Base-by-base conservation (phyloP, 23 tunicate species). In the Phallusia fumigata region DNA sequence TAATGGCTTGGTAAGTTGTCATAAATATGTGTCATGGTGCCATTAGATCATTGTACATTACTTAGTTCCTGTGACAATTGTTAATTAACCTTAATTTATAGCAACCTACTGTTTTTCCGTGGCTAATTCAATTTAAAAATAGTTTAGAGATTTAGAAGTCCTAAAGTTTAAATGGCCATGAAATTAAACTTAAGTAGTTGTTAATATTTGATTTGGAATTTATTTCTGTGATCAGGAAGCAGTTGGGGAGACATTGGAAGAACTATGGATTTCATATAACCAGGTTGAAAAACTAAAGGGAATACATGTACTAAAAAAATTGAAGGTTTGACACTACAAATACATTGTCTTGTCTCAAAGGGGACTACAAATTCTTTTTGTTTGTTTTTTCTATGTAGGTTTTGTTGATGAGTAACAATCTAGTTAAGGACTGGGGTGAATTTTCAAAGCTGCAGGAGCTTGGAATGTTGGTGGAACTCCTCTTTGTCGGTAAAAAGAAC, bases 191-290 rank as follows among this genome's bases (percentile, higher is more conserved):
- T n/a, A n/a, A n/a, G n/a, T n/a, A n/a, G n/a, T n/a, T n/a, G n/a
- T n/a, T n/a, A n/a, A n/a, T 10, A 26, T 79, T 32, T 33, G 22
- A 45, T 40, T 15, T 3, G 18, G 28, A 31, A 19, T 81, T n/a
- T 2, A 26, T 26, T 40, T 40, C 10, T 40, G 47, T 58, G 69
- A 3, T 6, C 65, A 93, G 98, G 99, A 95, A 80, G 95, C 99
- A 12, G 95, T 95, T 21, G 96, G 99, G 45, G 95, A 90, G 32
- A 91, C 96, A 19, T 58, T 95, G 32, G 89, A 90, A 77, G 89
- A 95, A 87, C 84, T 95, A 53, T 90, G 99, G 99, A 95, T 95
- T 19, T 95, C 99, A 6, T 90, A 95, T 80, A 95, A 95, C 53
- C 0, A 8, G 1, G 75, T 95, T 35, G 99, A 95, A 78, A 90